Percentiles rank a stretch among this genome's conserved stretches.
phyloP scores from a whole-genome alignment of 2,888 invertebrate species.

The Anthophora plumipes region DNA sequence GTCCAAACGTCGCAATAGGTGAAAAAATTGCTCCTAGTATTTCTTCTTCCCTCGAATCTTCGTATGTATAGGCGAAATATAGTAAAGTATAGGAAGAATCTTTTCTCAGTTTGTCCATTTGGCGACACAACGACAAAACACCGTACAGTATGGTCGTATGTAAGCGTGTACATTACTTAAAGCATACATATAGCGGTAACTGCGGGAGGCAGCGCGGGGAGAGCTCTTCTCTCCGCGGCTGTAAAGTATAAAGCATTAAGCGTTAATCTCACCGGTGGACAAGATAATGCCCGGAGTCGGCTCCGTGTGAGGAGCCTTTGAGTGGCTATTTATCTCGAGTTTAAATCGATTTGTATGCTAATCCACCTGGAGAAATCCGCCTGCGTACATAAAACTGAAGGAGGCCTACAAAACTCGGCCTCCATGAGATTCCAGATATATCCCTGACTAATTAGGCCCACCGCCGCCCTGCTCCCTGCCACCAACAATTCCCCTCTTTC shows the following conservation, averaged over 20 bases:
- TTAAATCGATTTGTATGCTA: constrained; percentile 85
- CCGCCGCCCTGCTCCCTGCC: constrained; percentile 70
- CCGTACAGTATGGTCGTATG: constrained; percentile 12
- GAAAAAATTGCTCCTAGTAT: too few relatives aligned
- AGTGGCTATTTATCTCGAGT: constrained; percentile 85
- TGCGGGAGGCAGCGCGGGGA: constrained; percentile 66
- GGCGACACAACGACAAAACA: constrained; percentile 63
- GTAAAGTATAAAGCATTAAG: constrained; percentile 84
- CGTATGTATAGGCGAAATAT: too few relatives aligned
- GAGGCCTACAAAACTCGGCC: constrained; percentile 82
- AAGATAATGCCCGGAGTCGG: constrained; percentile 84
- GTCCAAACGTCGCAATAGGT: too few relatives aligned
- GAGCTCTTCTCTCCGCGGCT: constrained; percentile 57
- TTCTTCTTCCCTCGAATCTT: too few relatives aligned
- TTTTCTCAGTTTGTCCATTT: too few relatives aligned
- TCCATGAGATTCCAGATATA: constrained; percentile 84
- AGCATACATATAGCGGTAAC: constrained; percentile 66
- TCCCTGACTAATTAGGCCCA: constrained; percentile 84
- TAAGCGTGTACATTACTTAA: constrained; percentile 52
- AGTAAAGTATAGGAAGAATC: too few relatives aligned
- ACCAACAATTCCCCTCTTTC: constrained; percentile 1
- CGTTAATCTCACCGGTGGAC: constrained; percentile 84
- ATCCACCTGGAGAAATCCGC: constrained; percentile 83
- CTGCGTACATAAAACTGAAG: constrained; percentile 82
- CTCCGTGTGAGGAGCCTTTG: constrained; percentile 83